Base-by-base conservation (phyloP, 2,888 invertebrate species). In the Thysanoteuthis rhombus region DNA sequence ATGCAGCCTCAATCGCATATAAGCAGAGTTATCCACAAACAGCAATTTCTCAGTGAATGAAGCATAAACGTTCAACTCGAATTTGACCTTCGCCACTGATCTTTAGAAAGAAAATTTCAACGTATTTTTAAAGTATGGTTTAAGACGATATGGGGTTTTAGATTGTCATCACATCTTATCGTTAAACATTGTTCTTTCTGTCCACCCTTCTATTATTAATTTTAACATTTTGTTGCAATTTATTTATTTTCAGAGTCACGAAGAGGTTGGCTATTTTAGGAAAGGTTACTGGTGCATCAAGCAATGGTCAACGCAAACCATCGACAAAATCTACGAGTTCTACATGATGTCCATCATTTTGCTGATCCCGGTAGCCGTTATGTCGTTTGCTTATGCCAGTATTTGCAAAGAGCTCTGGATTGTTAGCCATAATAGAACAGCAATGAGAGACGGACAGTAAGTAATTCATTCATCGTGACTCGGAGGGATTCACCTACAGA, bases 281-380 rank as follows among this genome's bases (percentile, higher is more conserved):
- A 94, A 95, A 47, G 96, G 95, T 1, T 98, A 97, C 96, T 98
- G 98, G 98, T 98, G 98, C 95, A 97, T 98, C 0, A 97, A 98
- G 52, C 97, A 98, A 94, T 97, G 97, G 96, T 92, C 94, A 16
- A 93, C 93, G 3, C 94, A 94, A 1, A 42, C 95, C 6, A 94
- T 95, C 92, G 94, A 94, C 58, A 95, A 95, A 58, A 96, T 97
- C 52, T 98, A 98, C 96, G 98, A 98, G 96, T 96, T 98, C 12
- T 98, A 98, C 97, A 98, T 98, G 98, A 97, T 98, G 40, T 95
- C 98, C 16, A 96, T 98, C 91, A 97, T 98, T 39, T 97, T 98
- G 90, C 96, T 98, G 8, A 96, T 98, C 40, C 98, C 98, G 0
- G 97, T 98, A 32, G 96, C 97, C 90, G 97, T 98, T 93, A 98